phyloP scores from a whole-genome alignment of 2,888 invertebrate species.

The Yponomeuta cagnagella region DNA sequence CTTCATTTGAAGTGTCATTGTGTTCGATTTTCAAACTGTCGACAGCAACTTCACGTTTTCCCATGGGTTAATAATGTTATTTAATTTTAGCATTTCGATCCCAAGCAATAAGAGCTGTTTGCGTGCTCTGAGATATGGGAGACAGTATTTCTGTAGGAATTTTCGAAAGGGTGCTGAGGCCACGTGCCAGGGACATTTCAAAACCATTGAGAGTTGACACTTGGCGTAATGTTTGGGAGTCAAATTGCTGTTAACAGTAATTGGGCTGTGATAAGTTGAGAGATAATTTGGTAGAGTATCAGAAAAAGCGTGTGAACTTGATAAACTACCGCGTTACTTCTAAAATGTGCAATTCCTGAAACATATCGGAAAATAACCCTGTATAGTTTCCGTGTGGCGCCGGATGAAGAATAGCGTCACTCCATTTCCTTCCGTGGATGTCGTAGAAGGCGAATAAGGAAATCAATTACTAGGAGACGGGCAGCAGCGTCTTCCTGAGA shows the following conservation, averaged over 20 bases:
- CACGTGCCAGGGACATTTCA: conserved; percentile 55
- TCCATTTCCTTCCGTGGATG: too few relatives aligned
- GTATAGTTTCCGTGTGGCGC: too few relatives aligned
- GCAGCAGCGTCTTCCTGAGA: too few relatives aligned
- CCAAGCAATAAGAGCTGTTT: not conserved
- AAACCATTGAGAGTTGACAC: conserved; percentile 27
- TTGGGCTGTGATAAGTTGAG: conserved; percentile 15
- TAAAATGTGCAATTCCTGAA: not conserved
- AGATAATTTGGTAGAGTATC: conserved; percentile 25
- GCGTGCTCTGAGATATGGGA: not conserved
- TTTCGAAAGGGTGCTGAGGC: conserved; percentile 52
- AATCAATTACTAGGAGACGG: too few relatives aligned
- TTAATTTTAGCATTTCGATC: not conserved
- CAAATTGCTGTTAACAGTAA: not conserved
- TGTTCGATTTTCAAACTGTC: not conserved
- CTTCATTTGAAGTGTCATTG: not conserved
- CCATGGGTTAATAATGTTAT: not conserved
- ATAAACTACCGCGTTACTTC: not conserved
- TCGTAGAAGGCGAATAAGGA: too few relatives aligned
- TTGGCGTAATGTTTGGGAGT: not conserved
- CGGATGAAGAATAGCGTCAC: too few relatives aligned
- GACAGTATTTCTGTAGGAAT: conserved; percentile 18
- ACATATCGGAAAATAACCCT: too few relatives aligned
- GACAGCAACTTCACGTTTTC: too few relatives aligned
- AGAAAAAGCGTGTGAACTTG: conserved; percentile 19